A percentile compares a stretch with the other conserved stretches of the same genome.
Evolutionary conservation across 2,888 invertebrate species (phyloP).

Genomic region (Lycophotia porphyrea): DNA sequence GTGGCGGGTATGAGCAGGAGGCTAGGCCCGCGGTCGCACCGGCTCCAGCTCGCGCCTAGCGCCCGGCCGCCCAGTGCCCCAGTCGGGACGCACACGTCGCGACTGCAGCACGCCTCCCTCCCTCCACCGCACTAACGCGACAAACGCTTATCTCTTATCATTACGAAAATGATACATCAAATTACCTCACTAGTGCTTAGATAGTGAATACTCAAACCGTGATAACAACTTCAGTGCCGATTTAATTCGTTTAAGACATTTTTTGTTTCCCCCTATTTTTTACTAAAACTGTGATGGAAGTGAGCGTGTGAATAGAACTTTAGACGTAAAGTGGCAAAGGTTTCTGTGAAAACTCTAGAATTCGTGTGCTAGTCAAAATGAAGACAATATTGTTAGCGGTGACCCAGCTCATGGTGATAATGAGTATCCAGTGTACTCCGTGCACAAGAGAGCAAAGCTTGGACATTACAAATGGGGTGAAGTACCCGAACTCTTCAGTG

Average conservation of each 20-base stretch:
- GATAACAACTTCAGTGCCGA: conserved; percentile 72
- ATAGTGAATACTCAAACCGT: conserved; percentile 79
- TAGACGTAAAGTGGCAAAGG: conserved; percentile 38
- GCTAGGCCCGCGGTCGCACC: conserved; percentile 16
- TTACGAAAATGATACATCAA: conserved; percentile 85
- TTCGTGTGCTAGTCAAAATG: conserved; percentile 66
- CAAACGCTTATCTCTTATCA: conserved; percentile 80
- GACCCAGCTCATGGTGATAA: conserved; percentile 62
- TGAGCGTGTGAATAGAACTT: conserved; percentile 25
- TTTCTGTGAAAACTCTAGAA: conserved; percentile 46
- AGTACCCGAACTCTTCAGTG: conserved; percentile 77
- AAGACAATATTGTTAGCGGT: conserved; percentile 68
- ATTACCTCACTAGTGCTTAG: conserved; percentile 82
- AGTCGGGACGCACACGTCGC: conserved; percentile 61
- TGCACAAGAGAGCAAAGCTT: conserved; percentile 80
- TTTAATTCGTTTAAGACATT: conserved; percentile 65
- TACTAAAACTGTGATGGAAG: conserved; percentile 44
- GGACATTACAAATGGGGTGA: conserved; percentile 78
- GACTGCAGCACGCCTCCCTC: conserved; percentile 48
- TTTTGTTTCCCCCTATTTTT: conserved; percentile 33
- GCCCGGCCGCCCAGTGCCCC: conserved; percentile 3
- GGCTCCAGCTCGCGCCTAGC: conserved; percentile 20
- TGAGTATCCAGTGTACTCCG: conserved; percentile 69
- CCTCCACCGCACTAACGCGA: conserved; percentile 55
- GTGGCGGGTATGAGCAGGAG: conserved; percentile 23